phyloP scores from a whole-genome alignment of 2,888 invertebrate species.

The Calephelis perditalis region DNA sequence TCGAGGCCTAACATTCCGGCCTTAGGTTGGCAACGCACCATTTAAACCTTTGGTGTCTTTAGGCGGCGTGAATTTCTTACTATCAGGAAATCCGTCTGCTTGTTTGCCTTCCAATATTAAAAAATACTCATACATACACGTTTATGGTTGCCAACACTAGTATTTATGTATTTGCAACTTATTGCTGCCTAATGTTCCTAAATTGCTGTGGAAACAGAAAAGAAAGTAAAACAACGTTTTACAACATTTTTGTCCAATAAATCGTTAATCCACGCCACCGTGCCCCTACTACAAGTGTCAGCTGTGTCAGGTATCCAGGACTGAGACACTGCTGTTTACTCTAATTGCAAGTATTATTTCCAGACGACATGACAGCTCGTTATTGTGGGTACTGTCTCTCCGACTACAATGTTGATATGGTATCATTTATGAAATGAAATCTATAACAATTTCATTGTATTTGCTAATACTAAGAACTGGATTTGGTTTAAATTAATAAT shows the following conservation, averaged over 20 bases:
- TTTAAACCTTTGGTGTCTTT: too few relatives aligned
- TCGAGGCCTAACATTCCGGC: too few relatives aligned
- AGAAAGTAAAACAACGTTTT: too few relatives aligned
- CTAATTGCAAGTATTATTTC: conserved; percentile 15
- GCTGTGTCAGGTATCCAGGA: conserved; percentile 13
- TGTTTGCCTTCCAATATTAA: too few relatives aligned
- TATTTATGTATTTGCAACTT: neutral
- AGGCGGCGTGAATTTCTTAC: too few relatives aligned
- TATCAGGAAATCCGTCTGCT: too few relatives aligned
- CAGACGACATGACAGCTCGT: conserved; percentile 6
- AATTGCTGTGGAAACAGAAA: too few relatives aligned
- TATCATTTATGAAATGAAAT: neutral
- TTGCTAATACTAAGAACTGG: neutral
- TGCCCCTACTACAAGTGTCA: conserved; percentile 2
- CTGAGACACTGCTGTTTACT: conserved; percentile 9
- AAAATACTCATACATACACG: too few relatives aligned
- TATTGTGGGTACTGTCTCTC: conserved; percentile 2
- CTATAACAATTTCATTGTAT: neutral
- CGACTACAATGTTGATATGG: conserved; percentile 4
- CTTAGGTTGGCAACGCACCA: too few relatives aligned
- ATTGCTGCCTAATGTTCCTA: neutral
- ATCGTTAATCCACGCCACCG: neutral
- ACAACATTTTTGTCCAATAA: neutral
- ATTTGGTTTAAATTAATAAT: too few relatives aligned
- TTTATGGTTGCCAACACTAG: too few relatives aligned